Conservation (phyloP, 2,888 invertebrate species). For the Stictocephala bisonia region DNA sequence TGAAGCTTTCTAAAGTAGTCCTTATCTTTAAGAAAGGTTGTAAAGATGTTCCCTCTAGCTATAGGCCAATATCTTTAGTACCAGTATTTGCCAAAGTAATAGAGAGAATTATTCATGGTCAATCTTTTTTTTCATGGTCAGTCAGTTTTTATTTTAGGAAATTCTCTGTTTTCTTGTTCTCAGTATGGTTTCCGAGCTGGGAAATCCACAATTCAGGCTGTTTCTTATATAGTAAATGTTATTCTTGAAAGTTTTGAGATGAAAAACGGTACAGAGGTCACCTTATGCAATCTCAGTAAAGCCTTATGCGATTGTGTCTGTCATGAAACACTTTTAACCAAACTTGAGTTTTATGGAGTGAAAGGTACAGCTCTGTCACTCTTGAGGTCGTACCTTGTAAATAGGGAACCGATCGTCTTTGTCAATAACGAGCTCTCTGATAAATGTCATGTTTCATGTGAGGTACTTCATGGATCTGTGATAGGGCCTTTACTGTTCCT, state of each 20-base stretch:
- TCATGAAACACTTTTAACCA: not conserved
- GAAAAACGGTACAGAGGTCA: not conserved
- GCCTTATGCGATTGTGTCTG: conserved; percentile 24
- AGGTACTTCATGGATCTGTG: not conserved
- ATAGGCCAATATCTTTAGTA: not conserved
- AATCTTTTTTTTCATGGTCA: no score
- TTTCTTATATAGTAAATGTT: not conserved
- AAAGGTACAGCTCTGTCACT: not conserved
- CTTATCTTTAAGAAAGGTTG: conserved; percentile 12
- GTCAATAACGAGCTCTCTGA: not conserved
- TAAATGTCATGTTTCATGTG: not conserved
- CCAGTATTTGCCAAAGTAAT: not conserved
- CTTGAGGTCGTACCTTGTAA: not conserved
- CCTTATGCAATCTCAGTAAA: conserved; percentile 17
- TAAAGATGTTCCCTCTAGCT: not conserved
- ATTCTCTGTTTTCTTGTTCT: not conserved
- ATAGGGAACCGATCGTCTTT: not conserved
- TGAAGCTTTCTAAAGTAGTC: not conserved
- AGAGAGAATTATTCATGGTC: not conserved
- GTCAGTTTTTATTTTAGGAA: not conserved
- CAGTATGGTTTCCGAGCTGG: not conserved
- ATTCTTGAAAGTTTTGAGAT: not conserved
- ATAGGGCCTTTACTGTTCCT: not conserved
- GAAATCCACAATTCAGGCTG: not conserved
- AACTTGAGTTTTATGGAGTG: conserved; percentile 8